Conservation (phyloP, 2,888 invertebrate species). For the Rutpela maculata region DNA sequence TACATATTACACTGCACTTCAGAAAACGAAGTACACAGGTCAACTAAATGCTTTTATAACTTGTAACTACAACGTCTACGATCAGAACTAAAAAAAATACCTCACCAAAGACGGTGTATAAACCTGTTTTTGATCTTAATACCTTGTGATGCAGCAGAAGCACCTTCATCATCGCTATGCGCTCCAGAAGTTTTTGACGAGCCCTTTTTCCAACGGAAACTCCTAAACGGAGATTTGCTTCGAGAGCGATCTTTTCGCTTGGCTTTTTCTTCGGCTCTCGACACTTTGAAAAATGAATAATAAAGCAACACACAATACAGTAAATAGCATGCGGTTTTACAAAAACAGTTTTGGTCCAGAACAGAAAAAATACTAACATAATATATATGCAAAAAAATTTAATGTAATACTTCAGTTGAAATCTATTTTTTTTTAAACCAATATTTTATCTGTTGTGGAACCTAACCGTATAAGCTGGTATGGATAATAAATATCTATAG, state of each 20-base stretch:
- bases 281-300: slow-evolving; percentile 65
- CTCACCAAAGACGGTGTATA: not conserved
- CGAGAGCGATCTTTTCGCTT: slow-evolving; percentile 86
- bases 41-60: too few species aligned
- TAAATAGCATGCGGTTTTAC: slow-evolving; percentile 37
- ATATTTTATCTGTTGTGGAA: slow-evolving; percentile 22
- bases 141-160: slow-evolving; percentile 71
- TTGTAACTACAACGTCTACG: not conserved
- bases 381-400: too few species aligned
- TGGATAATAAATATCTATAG: not conserved
- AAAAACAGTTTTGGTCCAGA: not conserved
- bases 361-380: slow-evolving; percentile 25
- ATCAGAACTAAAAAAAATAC: slow-evolving; percentile 19
- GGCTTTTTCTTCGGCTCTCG: slow-evolving; percentile 70
- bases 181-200: slow-evolving; percentile 80
- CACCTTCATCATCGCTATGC: slow-evolving; percentile 89
- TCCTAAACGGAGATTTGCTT: slow-evolving; percentile 95
- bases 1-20: too few species aligned
- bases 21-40: too few species aligned
- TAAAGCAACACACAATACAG: slow-evolving; percentile 56
- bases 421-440: not conserved
- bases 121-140: slow-evolving; percentile 34
- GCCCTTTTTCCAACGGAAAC: slow-evolving; percentile 93
- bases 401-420: not conserved
- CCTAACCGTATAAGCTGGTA: not conserved